phyloP scores from a whole-genome alignment of 2,113 vertebrate species.

The Melanostigma gelatinosum region DNA sequence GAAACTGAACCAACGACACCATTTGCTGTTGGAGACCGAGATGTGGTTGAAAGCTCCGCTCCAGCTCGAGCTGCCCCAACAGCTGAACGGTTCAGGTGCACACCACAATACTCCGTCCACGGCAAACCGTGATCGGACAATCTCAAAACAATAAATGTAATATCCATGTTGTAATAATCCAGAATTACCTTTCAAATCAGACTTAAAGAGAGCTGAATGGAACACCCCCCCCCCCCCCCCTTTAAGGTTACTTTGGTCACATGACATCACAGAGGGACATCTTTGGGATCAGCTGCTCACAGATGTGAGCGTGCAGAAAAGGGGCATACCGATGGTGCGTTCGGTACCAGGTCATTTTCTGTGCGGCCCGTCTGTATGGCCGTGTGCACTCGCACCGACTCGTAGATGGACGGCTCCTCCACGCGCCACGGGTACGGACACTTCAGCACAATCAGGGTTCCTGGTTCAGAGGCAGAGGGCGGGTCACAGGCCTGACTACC shows the following conservation, averaged over 20 bases:
- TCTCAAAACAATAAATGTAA: not conserved
- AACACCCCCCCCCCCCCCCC: too few species aligned
- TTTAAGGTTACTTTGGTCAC: not conserved
- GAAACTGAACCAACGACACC: not conserved
- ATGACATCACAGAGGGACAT: not conserved
- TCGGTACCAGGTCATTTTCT: conserved; percentile 88
- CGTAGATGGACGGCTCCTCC: conserved; percentile 96
- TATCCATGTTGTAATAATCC: not conserved
- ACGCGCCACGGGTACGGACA: conserved; percentile 91
- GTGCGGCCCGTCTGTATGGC: conserved; percentile 92
- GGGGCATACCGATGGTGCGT: conserved; percentile 89
- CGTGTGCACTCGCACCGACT: conserved; percentile 95
- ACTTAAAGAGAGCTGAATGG: not conserved
- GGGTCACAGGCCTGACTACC: not conserved
- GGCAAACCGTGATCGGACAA: not conserved
- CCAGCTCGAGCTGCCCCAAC: not conserved
- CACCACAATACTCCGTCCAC: not conserved
- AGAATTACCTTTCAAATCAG: not conserved
- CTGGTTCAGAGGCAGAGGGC: conserved; percentile 53
- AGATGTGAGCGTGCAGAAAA: not conserved
- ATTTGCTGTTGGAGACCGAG: not conserved
- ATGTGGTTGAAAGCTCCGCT: not conserved
- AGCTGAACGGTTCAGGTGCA: not conserved
- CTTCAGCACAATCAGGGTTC: conserved; percentile 80
- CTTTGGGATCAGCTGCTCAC: not conserved